Evolutionary conservation across 2,888 invertebrate genomes (phyloP), one percentile per base, ranked within the genome.

Genomic region (Polydrusus tereticollis): DNA sequence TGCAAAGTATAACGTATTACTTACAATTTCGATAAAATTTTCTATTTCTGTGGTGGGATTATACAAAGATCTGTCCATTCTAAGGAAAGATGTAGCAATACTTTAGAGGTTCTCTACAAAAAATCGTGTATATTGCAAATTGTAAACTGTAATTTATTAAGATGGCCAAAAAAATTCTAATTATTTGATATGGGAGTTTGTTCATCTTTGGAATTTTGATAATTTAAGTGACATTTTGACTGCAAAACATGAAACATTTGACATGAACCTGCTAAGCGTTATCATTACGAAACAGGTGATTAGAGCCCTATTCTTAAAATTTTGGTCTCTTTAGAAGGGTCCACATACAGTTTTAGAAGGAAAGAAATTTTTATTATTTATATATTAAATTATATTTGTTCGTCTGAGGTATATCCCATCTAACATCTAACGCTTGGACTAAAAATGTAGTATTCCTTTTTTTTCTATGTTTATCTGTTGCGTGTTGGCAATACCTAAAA

Each of bases 1-100:
- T 65, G 91, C 89, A 86, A 96, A 95, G 86, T 94, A 95, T 72
- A 96, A 86, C 29, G 92, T 81, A 74, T 83, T 80, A 43, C 80
- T 80, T 23, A 84, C 33, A 29, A 86, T 80, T 78, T 86, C 85
- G 2, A 83, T 79, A 20, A 84, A 79, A 66, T 78, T 79, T 69
- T 84, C 83, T 38, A 85, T 81, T 76, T 84, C 83, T 33, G 71
- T 69, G 14, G 75, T 70, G 6, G 74, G 74, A 50, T 74, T 78
- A 26, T 41, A 62, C 45, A 58, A 21, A 6, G 8, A 10, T 16
- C 55, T 38, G 16, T 59, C 66, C 70, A 72, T 91, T 0, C 75
- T 66, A 79, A 20, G 76, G 76, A 63, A 78, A 78, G 43, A 79
- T 47, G 50, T 77, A 74, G 55, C 77, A 79, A 41, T 76, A 47